These are phyloP conservation scores for Cenopis cana DNA, from an alignment of 2,888 invertebrate genomes.

Conservation along the genomic window DNA sequence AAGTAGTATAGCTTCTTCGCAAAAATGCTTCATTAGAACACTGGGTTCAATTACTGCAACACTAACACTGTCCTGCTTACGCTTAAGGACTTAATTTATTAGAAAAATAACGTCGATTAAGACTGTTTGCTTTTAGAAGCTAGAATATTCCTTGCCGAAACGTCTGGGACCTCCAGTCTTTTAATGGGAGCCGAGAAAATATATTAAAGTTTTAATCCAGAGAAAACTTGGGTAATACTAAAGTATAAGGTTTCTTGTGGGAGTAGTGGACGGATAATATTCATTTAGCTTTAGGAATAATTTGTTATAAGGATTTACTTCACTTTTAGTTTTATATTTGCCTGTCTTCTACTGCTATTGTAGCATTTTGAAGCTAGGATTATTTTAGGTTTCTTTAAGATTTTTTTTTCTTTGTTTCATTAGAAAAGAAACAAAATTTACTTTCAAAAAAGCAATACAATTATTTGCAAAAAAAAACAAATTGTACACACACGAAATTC, in stretches of 20 bases:
- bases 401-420: too few relatives aligned
- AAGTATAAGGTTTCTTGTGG: conserved; percentile 12
- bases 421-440: too few relatives aligned
- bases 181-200: conserved; percentile 14
- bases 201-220: conserved; percentile 33
- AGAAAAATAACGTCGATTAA: too few relatives aligned
- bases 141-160: conserved; percentile 13
- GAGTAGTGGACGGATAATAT: conserved; percentile 7
- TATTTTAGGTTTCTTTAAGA: too few relatives aligned
- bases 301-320: background rate
- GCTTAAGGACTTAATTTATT: too few relatives aligned
- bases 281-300: conserved; percentile 1
- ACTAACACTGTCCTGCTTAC: background rate
- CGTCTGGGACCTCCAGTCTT: background rate
- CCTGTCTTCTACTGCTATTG: background rate
- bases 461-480: too few relatives aligned
- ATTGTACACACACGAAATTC: too few relatives aligned
- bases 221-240: conserved; percentile 17
- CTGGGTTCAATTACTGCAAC: conserved; percentile 9
- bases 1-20: too few relatives aligned
- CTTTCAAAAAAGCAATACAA: too few relatives aligned
- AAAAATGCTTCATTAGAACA: background rate
- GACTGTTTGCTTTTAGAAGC: background rate
- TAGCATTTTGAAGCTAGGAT: too few relatives aligned
- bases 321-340: background rate